phyloP scores from a whole-genome alignment of 2,888 invertebrate genomes.

The Nomada ruficornis region DNA sequence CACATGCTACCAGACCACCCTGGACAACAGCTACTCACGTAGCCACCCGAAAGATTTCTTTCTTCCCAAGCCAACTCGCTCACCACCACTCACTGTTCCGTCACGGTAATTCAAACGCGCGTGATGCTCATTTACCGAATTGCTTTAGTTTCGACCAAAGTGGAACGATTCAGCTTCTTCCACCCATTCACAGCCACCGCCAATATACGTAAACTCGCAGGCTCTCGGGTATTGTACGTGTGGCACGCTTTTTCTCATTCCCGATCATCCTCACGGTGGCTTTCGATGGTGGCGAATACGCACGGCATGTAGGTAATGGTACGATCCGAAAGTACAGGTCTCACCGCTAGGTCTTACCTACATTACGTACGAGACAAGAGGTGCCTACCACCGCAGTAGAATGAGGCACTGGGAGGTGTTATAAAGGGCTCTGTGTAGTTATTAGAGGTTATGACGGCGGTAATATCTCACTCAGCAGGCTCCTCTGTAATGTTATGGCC shows the following conservation, averaged over 20 bases:
- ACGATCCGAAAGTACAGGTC: constrained; percentile 65
- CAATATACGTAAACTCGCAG: not conserved
- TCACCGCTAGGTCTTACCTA: constrained; percentile 64
- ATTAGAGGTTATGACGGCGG: constrained; percentile 83
- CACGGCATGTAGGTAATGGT: constrained; percentile 47
- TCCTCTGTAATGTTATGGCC: constrained; percentile 81
- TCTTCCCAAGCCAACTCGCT: not conserved
- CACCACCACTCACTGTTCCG: constrained; percentile 4
- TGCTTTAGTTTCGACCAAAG: constrained; percentile 30
- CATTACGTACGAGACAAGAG: constrained; percentile 73
- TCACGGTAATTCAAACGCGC: constrained; percentile 13
- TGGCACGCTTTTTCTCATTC: constrained; percentile 16
- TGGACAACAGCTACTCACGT: not conserved
- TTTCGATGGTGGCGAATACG: constrained; percentile 48
- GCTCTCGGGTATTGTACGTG: not conserved
- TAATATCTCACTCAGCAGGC: constrained; percentile 83
- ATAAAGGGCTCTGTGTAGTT: constrained; percentile 82
- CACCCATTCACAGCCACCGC: not conserved
- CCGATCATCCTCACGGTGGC: constrained; percentile 18
- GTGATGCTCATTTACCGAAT: constrained; percentile 35
- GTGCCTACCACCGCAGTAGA: constrained; percentile 66
- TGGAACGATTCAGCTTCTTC: constrained; percentile 8
- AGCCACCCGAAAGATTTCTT: constrained; percentile 14
- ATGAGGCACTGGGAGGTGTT: constrained; percentile 80
- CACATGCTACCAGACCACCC: constrained; percentile 18